These are phyloP conservation scores for Cheilosia soror DNA, from an alignment of 2,888 invertebrate species.

Conservation along the genomic window DNA sequence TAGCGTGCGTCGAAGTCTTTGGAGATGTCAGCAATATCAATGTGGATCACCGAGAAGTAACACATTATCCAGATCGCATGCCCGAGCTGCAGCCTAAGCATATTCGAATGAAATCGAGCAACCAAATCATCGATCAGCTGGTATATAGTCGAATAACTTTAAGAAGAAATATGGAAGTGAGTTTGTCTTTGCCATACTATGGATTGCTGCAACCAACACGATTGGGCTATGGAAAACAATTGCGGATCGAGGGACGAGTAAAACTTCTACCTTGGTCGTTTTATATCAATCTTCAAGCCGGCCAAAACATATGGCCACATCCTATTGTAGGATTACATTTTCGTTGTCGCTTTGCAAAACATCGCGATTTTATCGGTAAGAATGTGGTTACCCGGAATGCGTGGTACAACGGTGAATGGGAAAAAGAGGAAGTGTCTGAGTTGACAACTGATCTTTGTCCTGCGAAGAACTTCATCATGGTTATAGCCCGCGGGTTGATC, in stretches of 20 bases:
- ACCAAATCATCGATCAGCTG: background rate
- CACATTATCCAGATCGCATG: slow-evolving; percentile 79
- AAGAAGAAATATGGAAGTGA: background rate
- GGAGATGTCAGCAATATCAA: slow-evolving; percentile 86
- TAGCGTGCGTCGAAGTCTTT: slow-evolving; percentile 86
- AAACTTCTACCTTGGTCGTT: slow-evolving; percentile 89
- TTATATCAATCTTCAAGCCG: slow-evolving; percentile 88
- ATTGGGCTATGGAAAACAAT: slow-evolving; percentile 83
- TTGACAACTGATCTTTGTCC: slow-evolving; percentile 78
- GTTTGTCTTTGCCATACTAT: slow-evolving; percentile 81
- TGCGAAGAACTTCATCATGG: slow-evolving; percentile 79
- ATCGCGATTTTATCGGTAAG: slow-evolving; percentile 80
- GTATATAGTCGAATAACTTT: background rate
- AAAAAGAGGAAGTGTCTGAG: slow-evolving; percentile 77
- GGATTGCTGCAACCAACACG: slow-evolving; percentile 77
- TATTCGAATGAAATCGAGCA: background rate
- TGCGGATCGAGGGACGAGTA: slow-evolving; percentile 86
- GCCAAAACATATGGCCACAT: slow-evolving; percentile 88
- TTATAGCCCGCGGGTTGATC: slow-evolving; percentile 77
- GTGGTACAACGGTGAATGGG: slow-evolving; percentile 84
- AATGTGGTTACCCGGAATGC: slow-evolving; percentile 88
- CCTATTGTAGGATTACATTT: slow-evolving; percentile 89
- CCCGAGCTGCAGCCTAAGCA: background rate
- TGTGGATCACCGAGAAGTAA: slow-evolving; percentile 81
- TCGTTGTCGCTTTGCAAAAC: slow-evolving; percentile 87